A percentile compares a stretch with the other conserved stretches of the same genome.
phyloP scores from a whole-genome alignment of 2,113 vertebrate species.

The Collichthys lucidus region DNA sequence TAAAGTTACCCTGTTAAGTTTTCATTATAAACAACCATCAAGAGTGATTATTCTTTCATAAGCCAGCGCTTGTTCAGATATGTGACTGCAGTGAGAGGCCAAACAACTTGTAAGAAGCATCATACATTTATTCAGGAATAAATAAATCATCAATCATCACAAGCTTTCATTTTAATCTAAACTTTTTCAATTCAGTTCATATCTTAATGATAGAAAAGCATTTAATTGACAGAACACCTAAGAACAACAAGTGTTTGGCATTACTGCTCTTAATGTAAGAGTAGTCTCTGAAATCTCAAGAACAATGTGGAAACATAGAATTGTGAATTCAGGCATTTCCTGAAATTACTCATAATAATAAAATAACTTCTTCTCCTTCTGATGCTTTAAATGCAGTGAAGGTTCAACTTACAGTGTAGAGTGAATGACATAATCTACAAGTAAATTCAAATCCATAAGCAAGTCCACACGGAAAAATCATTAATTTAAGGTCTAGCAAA shows the following conservation, averaged over 20 bases:
- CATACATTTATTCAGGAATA: constrained; percentile 49
- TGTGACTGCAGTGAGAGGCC: background rate
- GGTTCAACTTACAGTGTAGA: background rate
- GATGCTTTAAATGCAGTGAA: background rate
- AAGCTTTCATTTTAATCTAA: background rate
- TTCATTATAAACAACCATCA: too few species aligned
- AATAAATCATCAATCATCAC: constrained; percentile 28
- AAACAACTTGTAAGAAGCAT: background rate
- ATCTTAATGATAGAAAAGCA: background rate
- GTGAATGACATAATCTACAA: background rate
- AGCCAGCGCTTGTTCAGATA: background rate
- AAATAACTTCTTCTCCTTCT: background rate
- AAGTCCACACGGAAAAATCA: background rate
- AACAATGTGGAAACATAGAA: background rate
- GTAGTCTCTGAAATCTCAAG: background rate
- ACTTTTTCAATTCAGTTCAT: background rate
- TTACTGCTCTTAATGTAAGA: background rate
- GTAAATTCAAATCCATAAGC: background rate
- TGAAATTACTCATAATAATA: constrained; percentile 13
- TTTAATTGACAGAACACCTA: background rate
- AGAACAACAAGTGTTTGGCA: constrained; percentile 24
- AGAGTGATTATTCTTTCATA: background rate
- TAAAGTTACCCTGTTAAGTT: too few species aligned
- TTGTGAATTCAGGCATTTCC: background rate
- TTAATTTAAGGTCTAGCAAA: background rate